Percentiles rank a stretch among this genome's conserved stretches.
Evolutionary conservation across 2,888 invertebrate species (phyloP).

Genomic region (Eremobia ochroleuca): DNA sequence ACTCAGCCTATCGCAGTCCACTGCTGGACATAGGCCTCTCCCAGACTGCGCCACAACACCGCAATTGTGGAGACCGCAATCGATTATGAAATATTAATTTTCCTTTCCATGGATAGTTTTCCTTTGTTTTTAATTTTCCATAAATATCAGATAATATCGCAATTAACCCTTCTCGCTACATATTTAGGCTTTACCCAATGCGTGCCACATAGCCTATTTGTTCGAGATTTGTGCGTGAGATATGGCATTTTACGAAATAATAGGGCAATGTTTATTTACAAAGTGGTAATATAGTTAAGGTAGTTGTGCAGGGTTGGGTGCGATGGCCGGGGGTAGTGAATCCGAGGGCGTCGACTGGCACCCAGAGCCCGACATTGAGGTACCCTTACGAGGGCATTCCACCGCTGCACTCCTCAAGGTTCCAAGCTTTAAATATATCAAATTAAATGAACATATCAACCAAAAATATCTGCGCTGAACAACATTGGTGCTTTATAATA

Average conservation of each 20-base stretch:
- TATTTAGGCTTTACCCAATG: conserved; percentile 32
- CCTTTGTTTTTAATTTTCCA: conserved; percentile 27
- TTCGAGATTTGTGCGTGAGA: conserved; percentile 51
- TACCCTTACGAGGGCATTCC: conserved; percentile 89
- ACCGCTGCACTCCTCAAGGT: conserved; percentile 85
- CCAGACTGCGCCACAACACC: too few relatives aligned
- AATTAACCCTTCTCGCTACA: conserved; percentile 34
- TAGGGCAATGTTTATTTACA: conserved; percentile 80
- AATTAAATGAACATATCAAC: conserved; percentile 58
- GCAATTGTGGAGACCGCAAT: too few relatives aligned
- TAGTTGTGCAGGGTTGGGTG: conserved; percentile 76
- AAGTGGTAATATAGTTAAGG: conserved; percentile 71
- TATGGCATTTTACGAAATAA: conserved; percentile 52
- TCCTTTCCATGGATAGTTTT: conserved; percentile 4
- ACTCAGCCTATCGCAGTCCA: too few relatives aligned
- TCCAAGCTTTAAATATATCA: conserved; percentile 66
- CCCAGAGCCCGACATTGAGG: conserved; percentile 87
- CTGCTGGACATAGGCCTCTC: too few relatives aligned
- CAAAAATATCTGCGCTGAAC: conserved; percentile 55
- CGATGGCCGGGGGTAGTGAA: conserved; percentile 78
- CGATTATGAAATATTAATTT: conserved; percentile 3
- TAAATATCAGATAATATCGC: conserved; percentile 27
- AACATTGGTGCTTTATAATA: conserved; percentile 40
- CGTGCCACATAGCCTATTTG: conserved; percentile 37
- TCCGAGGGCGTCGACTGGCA: conserved; percentile 87